Evolutionary conservation across 2,113 vertebrate genomes (phyloP).

Genomic region (Alces alces): DNA sequence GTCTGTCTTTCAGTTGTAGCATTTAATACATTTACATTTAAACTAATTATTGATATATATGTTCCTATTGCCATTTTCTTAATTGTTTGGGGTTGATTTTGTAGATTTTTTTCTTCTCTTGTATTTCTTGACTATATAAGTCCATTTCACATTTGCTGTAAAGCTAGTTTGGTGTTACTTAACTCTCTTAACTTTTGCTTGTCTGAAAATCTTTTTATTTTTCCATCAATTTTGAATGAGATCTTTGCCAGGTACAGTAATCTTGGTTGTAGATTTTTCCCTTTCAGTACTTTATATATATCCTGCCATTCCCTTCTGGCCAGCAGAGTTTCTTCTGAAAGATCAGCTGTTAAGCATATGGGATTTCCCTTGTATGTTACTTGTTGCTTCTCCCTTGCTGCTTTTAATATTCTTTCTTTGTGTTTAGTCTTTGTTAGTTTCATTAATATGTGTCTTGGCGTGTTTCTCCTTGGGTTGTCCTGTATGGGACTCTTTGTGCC

Average conservation of each 20-base stretch:
- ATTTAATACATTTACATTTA: neutral
- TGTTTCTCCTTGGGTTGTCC: neutral
- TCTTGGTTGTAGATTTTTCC: neutral
- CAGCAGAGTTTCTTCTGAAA: neutral
- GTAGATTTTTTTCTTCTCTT: neutral
- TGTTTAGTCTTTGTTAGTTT: neutral
- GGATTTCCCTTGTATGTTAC: neutral
- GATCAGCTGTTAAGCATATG: no score
- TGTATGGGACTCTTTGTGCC: neutral
- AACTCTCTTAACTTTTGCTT: neutral
- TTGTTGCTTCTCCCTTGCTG: neutral
- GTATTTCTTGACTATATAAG: neutral
- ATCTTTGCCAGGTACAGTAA: neutral
- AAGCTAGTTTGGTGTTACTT: neutral
- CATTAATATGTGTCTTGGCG: rapidly evolving
- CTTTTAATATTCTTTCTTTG: neutral
- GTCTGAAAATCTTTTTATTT: neutral
- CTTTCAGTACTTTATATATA: neutral
- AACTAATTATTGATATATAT: neutral
- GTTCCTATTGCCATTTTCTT: neutral
- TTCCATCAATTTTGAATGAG: neutral
- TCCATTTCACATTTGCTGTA: neutral
- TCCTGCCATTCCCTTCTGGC: neutral
- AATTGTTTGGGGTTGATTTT: neutral
- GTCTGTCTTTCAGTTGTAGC: neutral